Percentiles rank a stretch among this genome's conserved stretches.
Evolutionary conservation across 2,797 vertebrate genomes (phyloP).

Genomic region (Buceros bicornis): DNA sequence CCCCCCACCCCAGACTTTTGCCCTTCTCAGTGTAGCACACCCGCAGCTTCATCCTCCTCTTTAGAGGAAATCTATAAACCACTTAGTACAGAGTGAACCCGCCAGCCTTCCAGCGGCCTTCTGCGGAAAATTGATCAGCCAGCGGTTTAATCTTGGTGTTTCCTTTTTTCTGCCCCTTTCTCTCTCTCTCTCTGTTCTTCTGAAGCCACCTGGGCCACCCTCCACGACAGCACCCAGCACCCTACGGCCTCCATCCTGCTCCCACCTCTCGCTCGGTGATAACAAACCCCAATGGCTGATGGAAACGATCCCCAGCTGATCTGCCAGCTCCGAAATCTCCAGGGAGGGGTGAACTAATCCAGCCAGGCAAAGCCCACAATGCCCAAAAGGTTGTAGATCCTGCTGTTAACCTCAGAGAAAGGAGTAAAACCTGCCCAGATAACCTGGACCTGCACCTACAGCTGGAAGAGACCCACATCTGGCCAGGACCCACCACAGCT

Average conservation of each 20-base stretch:
- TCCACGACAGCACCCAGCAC: background rate
- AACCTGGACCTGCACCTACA: background rate
- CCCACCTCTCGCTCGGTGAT: accelerated
- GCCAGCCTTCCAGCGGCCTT: background rate
- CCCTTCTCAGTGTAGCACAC: background rate
- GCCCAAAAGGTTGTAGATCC: background rate
- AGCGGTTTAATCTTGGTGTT: accelerated
- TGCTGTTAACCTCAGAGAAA: background rate
- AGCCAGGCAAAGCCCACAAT: accelerated
- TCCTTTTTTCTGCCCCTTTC: background rate
- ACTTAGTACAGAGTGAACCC: background rate
- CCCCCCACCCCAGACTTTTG: accelerated
- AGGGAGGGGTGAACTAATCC: background rate
- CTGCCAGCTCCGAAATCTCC: background rate
- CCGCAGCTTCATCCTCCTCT: background rate
- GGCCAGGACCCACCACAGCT: background rate
- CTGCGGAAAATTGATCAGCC: background rate
- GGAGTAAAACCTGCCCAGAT: background rate
- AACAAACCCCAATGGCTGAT: accelerated
- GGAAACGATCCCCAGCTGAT: background rate
- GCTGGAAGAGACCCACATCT: background rate
- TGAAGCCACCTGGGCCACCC: background rate
- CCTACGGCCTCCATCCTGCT: background rate
- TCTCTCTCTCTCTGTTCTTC: background rate
- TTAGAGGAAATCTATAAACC: slow-evolving; percentile 66